Evolutionary conservation across 64 coral and sea anemone genomes (phyloP).

Genomic region (Pocillopora damicornis): DNA sequence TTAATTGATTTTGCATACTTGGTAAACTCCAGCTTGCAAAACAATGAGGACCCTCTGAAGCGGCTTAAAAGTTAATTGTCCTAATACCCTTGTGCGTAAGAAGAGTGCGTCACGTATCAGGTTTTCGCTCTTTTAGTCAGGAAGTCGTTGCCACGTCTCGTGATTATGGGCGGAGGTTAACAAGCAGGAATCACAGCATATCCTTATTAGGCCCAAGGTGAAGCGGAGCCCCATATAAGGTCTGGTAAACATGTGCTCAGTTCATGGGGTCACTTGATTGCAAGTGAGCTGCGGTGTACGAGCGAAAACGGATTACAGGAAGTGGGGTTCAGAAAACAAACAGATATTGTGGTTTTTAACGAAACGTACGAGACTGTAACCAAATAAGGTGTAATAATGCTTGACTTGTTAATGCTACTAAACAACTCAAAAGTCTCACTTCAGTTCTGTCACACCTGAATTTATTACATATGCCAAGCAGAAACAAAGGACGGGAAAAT

Average conservation of each 20-base stretch:
- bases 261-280: not conserved
- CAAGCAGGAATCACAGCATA: not conserved
- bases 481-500: too few relatives aligned
- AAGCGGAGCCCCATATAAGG: constrained; percentile 26
- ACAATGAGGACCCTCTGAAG: constrained; percentile 28
- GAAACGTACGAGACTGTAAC: not conserved
- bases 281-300: not conserved
- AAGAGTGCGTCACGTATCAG: constrained; percentile 8
- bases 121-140: not conserved
- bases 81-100: not conserved
- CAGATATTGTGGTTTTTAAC: constrained; percentile 3
- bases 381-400: constrained; percentile 25
- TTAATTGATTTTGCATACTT: constrained; percentile 38
- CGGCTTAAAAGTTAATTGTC: constrained; percentile 40
- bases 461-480: too few relatives aligned
- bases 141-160: constrained; percentile 12
- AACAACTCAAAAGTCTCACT: too few relatives aligned
- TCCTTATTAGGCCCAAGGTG: constrained; percentile 14
- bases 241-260: constrained; percentile 27
- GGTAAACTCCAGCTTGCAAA: constrained; percentile 31
- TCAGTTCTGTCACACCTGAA: too few relatives aligned
- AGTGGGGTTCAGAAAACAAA: constrained; percentile 4
- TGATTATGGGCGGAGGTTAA: constrained; percentile 7
- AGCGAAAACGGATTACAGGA: constrained; percentile 4
- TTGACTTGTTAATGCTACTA: too few relatives aligned